Evolutionary conservation across 2,888 invertebrate species (phyloP), one percentile per base, ranked within the genome.

Genomic region (Gandaritis pyraliata): DNA sequence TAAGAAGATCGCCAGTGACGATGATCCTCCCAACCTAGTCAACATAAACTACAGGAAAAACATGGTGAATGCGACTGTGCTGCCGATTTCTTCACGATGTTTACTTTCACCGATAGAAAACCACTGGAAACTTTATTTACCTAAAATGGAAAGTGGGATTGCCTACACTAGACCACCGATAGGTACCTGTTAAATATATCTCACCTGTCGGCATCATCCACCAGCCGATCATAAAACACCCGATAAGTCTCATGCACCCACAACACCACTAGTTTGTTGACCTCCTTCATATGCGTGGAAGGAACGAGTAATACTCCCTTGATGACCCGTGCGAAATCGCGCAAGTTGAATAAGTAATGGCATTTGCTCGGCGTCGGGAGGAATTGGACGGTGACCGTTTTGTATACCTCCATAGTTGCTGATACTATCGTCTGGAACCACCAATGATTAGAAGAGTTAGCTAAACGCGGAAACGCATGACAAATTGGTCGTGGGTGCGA

Each of bases 201-300:
- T 68, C 66, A 94, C 94, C 94, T 93, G 75, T 96, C 95, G 7
- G 73, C 69, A n/a, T 94, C 93, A 73, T 95, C 94, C 0, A 94
- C 89, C 0, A 96, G 88, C 58, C 98, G 94, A 85, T 99, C 99
- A 79, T 97, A 96, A 88, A 98, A 99, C 0, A 98, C 98, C 41
- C 99, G 93, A 82, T 97, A 97, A 3, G 96, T 95, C 93, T 98
- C 98, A 83, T 98, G 98, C 3, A 97, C 93, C 98, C 98, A 99
- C 56, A 99, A 92, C 72, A 97, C 93, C 64, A 97, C 96, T 65
- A 98, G 93, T 81, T 98, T 97, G 67, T 96, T 95, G 0, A 95
- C 92, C 46, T 97, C 96, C 70, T 94, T 94, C 93, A 98, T 92
- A 63, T 95, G 95, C n/a, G 95, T 90, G 0, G 96, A 89, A 0